Conservation (phyloP, 1,140 invertebrate species). For the Drosophila melanica region DNA sequence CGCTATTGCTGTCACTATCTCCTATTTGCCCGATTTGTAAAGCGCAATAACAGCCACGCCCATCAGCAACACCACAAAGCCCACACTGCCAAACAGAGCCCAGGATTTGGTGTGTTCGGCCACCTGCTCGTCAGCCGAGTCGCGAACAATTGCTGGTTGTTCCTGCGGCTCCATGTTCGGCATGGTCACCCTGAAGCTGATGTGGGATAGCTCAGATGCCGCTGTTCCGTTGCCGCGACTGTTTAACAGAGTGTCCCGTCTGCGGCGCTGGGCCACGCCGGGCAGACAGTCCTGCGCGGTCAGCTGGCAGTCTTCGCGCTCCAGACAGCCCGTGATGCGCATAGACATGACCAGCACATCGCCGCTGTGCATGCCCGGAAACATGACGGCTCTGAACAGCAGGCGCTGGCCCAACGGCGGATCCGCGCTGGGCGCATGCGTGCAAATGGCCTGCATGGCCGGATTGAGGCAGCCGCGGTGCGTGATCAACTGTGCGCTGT, state of each 20-base stretch:
- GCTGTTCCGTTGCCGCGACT: slow-evolving; percentile 49
- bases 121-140: background rate
- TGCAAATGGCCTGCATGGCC: slow-evolving; percentile 85
- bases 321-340: slow-evolving; percentile 86
- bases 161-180: slow-evolving; percentile 17
- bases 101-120: slow-evolving; percentile 38
- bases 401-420: slow-evolving; percentile 77
- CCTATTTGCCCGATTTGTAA: slow-evolving; percentile 60
- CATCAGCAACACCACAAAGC: slow-evolving; percentile 62
- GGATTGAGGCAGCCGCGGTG: slow-evolving; percentile 87
- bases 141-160: background rate
- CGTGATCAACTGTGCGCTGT: slow-evolving; percentile 85
- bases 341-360: slow-evolving; percentile 87
- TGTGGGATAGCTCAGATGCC: slow-evolving; percentile 63
- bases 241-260: slow-evolving; percentile 41
- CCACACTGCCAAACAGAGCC: slow-evolving; percentile 57
- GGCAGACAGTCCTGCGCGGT: slow-evolving; percentile 60
- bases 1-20: no score
- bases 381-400: slow-evolving; percentile 87
- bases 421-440: slow-evolving; percentile 85
- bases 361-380: slow-evolving; percentile 87
- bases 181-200: slow-evolving; percentile 71
- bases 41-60: slow-evolving; percentile 56
- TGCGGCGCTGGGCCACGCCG: slow-evolving; percentile 39
- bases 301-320: slow-evolving; percentile 86